These are phyloP conservation scores for Oryzias celebensis DNA, from an alignment of 2,113 vertebrate species.

Conservation along the genomic window DNA sequence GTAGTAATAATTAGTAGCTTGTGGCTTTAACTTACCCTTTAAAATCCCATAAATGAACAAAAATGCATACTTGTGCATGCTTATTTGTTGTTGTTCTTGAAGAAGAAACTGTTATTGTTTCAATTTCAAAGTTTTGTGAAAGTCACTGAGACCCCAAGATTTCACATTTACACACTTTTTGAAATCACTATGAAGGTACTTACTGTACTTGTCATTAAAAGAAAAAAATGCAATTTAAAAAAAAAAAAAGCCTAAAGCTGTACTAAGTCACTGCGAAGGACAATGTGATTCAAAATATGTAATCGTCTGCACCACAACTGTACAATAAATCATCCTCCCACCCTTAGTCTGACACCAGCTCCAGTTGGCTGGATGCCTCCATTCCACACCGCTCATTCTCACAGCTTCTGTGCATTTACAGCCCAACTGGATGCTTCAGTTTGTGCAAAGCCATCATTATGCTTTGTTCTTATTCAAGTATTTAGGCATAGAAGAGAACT, in stretches of 20 bases:
- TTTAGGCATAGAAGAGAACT: neutral
- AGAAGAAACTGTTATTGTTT: too few relatives aligned
- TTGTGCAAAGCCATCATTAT: constrained; percentile 7
- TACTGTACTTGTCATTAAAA: neutral
- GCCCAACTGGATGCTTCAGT: neutral
- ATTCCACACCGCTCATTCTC: neutral
- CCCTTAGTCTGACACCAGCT: constrained; percentile 12
- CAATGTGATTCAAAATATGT: constrained; percentile 14
- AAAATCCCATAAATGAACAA: too few relatives aligned
- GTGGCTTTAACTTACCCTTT: too few relatives aligned
- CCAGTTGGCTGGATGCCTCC: constrained; percentile 4
- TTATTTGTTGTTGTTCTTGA: too few relatives aligned
- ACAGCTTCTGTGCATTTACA: constrained; percentile 11
- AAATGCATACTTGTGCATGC: too few relatives aligned
- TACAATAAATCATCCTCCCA: constrained; percentile 20
- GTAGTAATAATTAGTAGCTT: too few relatives aligned
- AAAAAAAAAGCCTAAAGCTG: neutral
- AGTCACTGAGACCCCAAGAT: too few relatives aligned
- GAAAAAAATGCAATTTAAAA: constrained; percentile 9
- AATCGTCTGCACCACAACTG: neutral
- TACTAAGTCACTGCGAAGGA: constrained; percentile 3
- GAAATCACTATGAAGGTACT: too few relatives aligned
- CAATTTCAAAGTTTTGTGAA: too few relatives aligned
- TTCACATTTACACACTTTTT: too few relatives aligned
- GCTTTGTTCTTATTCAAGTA: constrained; percentile 11